Conservation (phyloP, 2,797 vertebrate genomes). For the Numenius phaeopus region DNA sequence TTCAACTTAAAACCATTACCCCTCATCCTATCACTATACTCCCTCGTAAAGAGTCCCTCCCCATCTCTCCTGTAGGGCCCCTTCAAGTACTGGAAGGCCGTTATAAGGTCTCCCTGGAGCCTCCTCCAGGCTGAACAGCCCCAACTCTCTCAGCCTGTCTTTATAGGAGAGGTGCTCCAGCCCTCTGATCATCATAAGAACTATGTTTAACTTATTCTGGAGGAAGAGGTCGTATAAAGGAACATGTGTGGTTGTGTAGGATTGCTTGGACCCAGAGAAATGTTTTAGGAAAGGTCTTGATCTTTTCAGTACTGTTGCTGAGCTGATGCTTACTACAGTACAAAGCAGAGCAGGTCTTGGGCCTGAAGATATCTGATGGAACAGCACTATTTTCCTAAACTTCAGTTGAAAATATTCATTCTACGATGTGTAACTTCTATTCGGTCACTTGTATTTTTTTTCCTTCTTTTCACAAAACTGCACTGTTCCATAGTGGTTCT, state of each 20-base stretch:
- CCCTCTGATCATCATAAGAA: neutral
- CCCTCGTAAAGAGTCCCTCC: too few relatives aligned
- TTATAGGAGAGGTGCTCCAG: too few relatives aligned
- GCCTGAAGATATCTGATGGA: neutral
- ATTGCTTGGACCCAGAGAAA: neutral
- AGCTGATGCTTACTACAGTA: neutral
- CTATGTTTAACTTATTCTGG: neutral
- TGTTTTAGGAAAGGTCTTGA: neutral
- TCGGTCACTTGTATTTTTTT: neutral
- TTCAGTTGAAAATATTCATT: neutral
- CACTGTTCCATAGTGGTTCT: neutral
- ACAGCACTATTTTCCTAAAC: neutral
- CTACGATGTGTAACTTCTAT: rapidly evolving
- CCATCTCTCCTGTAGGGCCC: too few relatives aligned
- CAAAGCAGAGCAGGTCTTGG: neutral
- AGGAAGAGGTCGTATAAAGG: neutral
- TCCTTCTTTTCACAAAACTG: neutral
- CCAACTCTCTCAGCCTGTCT: too few relatives aligned
- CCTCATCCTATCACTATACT: too few relatives aligned
- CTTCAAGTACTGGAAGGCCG: too few relatives aligned
- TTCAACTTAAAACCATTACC: too few relatives aligned
- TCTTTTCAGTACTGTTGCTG: neutral
- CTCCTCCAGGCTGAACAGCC: too few relatives aligned
- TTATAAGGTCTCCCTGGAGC: too few relatives aligned
- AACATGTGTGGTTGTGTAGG: neutral